phyloP scores from a whole-genome alignment of 35 echinoderm and acorn worm genomes.

The Amphiura filiformis region DNA sequence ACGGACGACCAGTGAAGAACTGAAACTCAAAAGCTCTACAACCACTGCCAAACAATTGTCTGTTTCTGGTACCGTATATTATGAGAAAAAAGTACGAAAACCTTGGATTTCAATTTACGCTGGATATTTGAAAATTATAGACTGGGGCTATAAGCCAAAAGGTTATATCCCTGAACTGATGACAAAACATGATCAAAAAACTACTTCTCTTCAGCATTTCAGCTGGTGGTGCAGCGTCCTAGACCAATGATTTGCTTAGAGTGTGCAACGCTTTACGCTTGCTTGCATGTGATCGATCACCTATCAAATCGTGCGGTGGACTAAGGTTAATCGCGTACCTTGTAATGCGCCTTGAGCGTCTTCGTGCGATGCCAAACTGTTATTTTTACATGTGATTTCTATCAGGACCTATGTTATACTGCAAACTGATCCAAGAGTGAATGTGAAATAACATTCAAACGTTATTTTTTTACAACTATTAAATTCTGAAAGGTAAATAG shows the following conservation, averaged over 20 bases:
- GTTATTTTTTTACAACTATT: too few species aligned
- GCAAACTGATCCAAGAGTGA: too few species aligned
- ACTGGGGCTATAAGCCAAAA: background rate
- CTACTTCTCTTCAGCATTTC: background rate
- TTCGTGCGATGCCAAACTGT: background rate
- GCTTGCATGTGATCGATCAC: background rate
- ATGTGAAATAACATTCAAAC: too few species aligned
- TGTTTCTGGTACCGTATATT: background rate
- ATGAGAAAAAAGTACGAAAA: conserved; percentile 12
- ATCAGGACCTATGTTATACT: background rate
- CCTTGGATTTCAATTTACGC: background rate
- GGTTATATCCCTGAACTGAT: background rate
- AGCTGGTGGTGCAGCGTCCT: background rate
- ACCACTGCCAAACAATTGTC: background rate
- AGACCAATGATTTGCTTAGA: background rate
- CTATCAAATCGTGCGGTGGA: background rate
- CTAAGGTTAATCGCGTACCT: background rate
- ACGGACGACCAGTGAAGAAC: background rate
- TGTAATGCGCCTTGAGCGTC: background rate
- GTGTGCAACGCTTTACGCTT: background rate
- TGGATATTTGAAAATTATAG: background rate
- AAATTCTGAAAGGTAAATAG: too few species aligned
- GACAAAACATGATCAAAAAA: conserved; percentile 1
- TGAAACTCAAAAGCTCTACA: background rate
- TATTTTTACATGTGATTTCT: conserved; percentile 12